Evolutionary conservation across 2,113 vertebrate genomes (phyloP).

Genomic region (Sminthopsis crassicaudata): DNA sequence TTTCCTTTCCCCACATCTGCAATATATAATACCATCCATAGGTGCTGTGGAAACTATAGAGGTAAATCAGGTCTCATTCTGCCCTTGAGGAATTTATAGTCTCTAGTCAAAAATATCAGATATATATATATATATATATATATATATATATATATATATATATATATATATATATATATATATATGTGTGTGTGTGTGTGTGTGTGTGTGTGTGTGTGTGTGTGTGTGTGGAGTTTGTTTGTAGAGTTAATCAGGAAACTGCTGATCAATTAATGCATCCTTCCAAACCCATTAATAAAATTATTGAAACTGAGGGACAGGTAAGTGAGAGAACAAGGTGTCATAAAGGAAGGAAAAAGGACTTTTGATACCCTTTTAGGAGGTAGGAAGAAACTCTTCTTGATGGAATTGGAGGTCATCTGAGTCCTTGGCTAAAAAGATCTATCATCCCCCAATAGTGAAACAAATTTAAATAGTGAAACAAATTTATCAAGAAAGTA

Average conservation of each 20-base stretch:
- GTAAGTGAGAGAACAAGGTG: neutral
- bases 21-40: neutral
- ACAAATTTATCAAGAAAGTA: neutral
- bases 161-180: too few species aligned
- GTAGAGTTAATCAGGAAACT: neutral
- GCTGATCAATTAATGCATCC: neutral
- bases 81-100: neutral
- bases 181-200: too few species aligned
- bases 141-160: too few species aligned
- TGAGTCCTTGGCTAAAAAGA: neutral
- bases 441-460: neutral
- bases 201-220: neutral
- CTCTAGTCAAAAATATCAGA: neutral
- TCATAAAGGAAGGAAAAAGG: neutral
- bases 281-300: neutral
- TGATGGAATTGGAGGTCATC: neutral
- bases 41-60: neutral
- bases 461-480: too few species aligned
- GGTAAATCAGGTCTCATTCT: neutral
- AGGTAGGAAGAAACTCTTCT: neutral
- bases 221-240: neutral
- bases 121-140: too few species aligned
- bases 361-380: neutral
- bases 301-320: neutral
- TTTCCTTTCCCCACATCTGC: neutral